These are phyloP conservation scores for Sigmodon hispidus DNA, from an alignment of 2,113 vertebrate species.

Conservation along the genomic window DNA sequence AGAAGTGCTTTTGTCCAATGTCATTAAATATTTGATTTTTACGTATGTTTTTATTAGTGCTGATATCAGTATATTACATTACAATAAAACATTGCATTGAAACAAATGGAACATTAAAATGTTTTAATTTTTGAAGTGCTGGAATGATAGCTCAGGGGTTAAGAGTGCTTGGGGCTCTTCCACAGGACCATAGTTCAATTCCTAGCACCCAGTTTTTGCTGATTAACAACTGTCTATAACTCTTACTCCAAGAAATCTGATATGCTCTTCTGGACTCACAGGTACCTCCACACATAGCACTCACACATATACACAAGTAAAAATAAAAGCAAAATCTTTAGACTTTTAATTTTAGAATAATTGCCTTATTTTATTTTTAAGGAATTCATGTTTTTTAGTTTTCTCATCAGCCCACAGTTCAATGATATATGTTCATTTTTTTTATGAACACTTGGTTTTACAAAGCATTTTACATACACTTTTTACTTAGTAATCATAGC, in stretches of 20 bases:
- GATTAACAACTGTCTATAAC: neutral
- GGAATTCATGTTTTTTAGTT: neutral
- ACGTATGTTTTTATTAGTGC: neutral
- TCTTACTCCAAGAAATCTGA: neutral
- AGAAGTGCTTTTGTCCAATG: neutral
- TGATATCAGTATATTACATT: constrained; percentile 2
- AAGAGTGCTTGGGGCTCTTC: neutral
- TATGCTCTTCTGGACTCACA: neutral
- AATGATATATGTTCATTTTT: neutral
- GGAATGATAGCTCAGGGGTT: neutral
- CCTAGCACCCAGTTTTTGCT: neutral
- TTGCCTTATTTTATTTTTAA: constrained; percentile 45
- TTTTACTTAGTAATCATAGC: neutral
- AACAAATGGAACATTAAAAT: constrained; percentile 30
- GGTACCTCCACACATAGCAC: neutral
- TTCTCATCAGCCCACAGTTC: constrained; percentile 5
- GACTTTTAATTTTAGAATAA: neutral
- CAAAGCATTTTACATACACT: neutral
- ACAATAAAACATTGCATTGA: constrained; percentile 10
- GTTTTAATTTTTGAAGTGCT: constrained; percentile 24
- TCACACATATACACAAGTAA: neutral
- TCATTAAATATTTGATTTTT: neutral
- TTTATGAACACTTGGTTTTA: constrained; percentile 23
- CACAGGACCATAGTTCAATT: neutral
- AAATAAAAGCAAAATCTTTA: constrained; percentile 7